These are phyloP conservation scores for Scrobipalpa atriplicella DNA, from an alignment of 2,888 invertebrate genomes.

Conservation along the genomic window DNA sequence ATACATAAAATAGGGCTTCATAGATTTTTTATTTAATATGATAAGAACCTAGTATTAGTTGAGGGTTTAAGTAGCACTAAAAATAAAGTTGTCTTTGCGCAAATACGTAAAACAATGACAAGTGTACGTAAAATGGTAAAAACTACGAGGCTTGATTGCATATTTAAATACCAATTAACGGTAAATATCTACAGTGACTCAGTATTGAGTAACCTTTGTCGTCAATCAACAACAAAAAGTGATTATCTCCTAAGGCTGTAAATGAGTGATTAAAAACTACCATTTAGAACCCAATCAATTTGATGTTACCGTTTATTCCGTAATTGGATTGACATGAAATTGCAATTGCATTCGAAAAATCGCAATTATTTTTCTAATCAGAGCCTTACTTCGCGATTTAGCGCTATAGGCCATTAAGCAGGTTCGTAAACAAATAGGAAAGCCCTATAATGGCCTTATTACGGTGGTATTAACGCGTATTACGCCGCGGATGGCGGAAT, in stretches of 20 bases:
- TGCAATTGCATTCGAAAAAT: neutral
- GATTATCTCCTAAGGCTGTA: constrained; percentile 6
- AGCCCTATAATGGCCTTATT: constrained; percentile 57
- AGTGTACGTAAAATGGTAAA: too few relatives aligned
- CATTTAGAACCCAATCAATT: neutral
- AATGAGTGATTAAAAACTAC: constrained; percentile 4
- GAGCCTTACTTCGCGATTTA: constrained; percentile 51
- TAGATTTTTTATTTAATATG: too few relatives aligned
- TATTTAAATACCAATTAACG: too few relatives aligned
- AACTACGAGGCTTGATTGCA: too few relatives aligned
- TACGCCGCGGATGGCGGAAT: constrained; percentile 39
- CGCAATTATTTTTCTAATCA: constrained; percentile 42
- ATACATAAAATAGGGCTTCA: too few relatives aligned
- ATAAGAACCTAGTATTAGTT: too few relatives aligned
- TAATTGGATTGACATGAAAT: constrained; percentile 4
- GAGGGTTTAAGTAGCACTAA: too few relatives aligned
- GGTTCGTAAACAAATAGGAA: constrained; percentile 67
- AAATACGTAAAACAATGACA: too few relatives aligned
- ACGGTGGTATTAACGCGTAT: constrained; percentile 55
- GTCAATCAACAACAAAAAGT: neutral
- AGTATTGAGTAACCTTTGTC: neutral
- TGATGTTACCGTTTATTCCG: neutral
- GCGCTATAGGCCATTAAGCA: constrained; percentile 55
- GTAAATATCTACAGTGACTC: neutral
- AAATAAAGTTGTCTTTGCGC: too few relatives aligned